Conservation (phyloP, 2,797 vertebrate species). For the Lepilemur ruficaudatus region DNA sequence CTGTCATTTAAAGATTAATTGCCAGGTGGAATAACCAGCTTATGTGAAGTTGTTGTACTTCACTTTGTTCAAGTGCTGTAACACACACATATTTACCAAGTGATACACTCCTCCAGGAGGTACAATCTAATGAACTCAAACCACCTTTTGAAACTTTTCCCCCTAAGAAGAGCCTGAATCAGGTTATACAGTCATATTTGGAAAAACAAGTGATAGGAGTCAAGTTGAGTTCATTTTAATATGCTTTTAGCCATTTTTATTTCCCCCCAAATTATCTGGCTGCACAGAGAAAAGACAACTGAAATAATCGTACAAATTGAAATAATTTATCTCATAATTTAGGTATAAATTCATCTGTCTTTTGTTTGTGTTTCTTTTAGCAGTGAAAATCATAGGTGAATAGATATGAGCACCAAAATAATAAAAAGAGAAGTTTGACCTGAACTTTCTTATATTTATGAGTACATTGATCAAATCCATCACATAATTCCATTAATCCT, state of each 20-base stretch:
- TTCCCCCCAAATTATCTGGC: neutral
- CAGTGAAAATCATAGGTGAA: neutral
- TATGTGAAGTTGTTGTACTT: neutral
- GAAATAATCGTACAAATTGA: neutral
- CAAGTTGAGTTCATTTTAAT: neutral
- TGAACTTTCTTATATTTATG: neutral
- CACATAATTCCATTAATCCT: neutral
- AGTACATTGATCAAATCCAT: neutral
- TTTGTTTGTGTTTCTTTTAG: neutral
- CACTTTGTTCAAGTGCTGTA: neutral
- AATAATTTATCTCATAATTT: neutral
- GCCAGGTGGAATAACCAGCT: neutral
- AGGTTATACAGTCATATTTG: neutral
- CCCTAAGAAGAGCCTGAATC: neutral
- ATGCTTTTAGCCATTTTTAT: neutral
- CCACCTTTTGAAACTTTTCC: neutral
- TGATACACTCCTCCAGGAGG: neutral
- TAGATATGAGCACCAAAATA: neutral
- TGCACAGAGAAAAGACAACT: neutral
- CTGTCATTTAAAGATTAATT: neutral
- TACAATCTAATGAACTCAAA: neutral
- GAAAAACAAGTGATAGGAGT: neutral
- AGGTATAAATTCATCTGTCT: neutral
- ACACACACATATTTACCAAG: neutral
- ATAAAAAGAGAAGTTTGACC: neutral